These are phyloP conservation scores for Opisthocomus hoazin DNA, from an alignment of 2,113 vertebrate species.

Conservation along the genomic window DNA sequence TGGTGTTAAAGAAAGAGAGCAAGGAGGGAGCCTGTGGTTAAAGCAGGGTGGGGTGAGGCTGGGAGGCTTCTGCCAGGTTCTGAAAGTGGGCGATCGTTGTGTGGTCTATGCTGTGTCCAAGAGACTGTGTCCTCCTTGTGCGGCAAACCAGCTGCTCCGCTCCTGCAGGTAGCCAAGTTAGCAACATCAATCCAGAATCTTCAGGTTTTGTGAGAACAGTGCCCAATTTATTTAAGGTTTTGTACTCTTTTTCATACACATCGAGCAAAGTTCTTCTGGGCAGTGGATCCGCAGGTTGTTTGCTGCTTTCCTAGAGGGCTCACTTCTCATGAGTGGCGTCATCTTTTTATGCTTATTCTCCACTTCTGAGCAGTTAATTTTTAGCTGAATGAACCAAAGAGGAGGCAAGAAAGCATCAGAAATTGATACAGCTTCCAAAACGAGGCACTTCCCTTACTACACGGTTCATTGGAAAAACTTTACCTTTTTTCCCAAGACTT, in stretches of 20 bases:
- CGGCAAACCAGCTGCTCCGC: not conserved
- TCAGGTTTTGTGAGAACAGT: not conserved
- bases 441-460: not conserved
- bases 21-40: not conserved
- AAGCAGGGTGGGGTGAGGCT: not conserved
- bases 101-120: not conserved
- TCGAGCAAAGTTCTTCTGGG: not conserved
- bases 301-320: not conserved
- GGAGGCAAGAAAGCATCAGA: not conserved
- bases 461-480: not conserved
- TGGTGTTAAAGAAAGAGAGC: not conserved
- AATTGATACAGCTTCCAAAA: not conserved
- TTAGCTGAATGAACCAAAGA: not conserved
- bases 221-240: not conserved
- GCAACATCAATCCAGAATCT: not conserved
- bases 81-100: conserved; percentile 9
- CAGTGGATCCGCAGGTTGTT: not conserved
- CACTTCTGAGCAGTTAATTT: not conserved
- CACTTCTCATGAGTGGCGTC: not conserved
- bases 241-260: not conserved
- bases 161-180: not conserved
- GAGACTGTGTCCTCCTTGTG: not conserved
- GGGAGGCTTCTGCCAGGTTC: not conserved
- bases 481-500: not conserved
- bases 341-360: not conserved